phyloP scores from a whole-genome alignment of 2,888 invertebrate genomes.

The Agrotis segetum region DNA sequence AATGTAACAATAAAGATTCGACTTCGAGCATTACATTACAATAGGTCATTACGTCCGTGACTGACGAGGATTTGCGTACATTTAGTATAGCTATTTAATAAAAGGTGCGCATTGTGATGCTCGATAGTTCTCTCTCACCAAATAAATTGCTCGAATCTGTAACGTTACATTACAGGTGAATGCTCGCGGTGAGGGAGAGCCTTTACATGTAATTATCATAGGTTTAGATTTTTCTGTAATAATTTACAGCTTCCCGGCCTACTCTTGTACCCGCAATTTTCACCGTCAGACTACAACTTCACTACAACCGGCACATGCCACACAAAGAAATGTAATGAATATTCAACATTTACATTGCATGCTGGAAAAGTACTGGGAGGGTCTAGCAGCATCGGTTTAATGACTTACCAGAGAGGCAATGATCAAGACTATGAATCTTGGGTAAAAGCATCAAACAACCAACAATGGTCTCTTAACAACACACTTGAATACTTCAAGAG shows the following conservation, averaged over 20 bases:
- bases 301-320: not conserved
- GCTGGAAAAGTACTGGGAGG: constrained; percentile 44
- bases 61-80: no score
- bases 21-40: no score
- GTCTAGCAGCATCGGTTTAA: constrained; percentile 11
- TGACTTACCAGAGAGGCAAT: constrained; percentile 27
- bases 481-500: constrained; percentile 31
- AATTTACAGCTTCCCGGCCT: constrained; percentile 10
- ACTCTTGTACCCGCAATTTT: not conserved
- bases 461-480: constrained; percentile 15
- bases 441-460: constrained; percentile 18
- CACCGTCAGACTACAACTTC: constrained; percentile 17
- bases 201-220: no score
- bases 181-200: no score
- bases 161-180: no score
- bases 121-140: no score
- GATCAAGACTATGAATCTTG: constrained; percentile 28
- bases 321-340: constrained; percentile 10
- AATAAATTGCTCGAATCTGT: no score
- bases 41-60: no score
- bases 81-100: no score
- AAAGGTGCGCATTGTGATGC: no score
- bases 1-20: no score
- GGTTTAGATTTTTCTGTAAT: no score
- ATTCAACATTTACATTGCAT: not conserved